Conservation (phyloP, 2,888 invertebrate species). For the Phortica okadai region DNA sequence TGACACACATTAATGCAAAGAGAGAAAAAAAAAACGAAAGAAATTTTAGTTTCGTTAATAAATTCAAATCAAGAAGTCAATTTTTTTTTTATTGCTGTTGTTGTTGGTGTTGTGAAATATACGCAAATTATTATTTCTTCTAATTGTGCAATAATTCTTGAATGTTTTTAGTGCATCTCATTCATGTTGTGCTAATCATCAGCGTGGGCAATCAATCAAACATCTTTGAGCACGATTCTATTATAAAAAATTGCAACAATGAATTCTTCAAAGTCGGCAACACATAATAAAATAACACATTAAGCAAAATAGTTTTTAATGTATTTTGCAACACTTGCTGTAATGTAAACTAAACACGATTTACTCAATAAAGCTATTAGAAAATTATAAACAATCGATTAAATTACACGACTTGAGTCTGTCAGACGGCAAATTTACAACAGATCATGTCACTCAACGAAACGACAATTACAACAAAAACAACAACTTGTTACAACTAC, state of each 20-base stretch:
- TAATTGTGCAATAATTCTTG: too few relatives aligned
- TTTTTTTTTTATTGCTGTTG: too few relatives aligned
- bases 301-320: not conserved
- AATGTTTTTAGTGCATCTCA: too few relatives aligned
- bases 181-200: too few relatives aligned
- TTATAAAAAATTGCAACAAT: too few relatives aligned
- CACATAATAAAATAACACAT: not conserved
- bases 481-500: conserved; percentile 46
- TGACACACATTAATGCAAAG: not conserved
- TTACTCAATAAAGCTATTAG: conserved; percentile 13
- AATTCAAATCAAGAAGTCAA: too few relatives aligned
- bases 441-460: not conserved
- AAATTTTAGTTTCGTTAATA: too few relatives aligned
- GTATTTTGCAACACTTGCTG: not conserved
- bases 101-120: too few relatives aligned
- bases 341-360: not conserved
- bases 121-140: too few relatives aligned
- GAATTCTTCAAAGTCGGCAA: not conserved
- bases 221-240: too few relatives aligned
- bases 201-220: too few relatives aligned
- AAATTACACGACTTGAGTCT: not conserved
- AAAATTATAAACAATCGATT: conserved; percentile 15
- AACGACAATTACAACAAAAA: conserved; percentile 25
- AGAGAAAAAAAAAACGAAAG: not conserved
- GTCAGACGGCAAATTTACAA: not conserved